A percentile compares a stretch with the other conserved stretches of the same genome.
phyloP scores from a whole-genome alignment of 2,797 vertebrate genomes.

The Gorsachius magnificus region DNA sequence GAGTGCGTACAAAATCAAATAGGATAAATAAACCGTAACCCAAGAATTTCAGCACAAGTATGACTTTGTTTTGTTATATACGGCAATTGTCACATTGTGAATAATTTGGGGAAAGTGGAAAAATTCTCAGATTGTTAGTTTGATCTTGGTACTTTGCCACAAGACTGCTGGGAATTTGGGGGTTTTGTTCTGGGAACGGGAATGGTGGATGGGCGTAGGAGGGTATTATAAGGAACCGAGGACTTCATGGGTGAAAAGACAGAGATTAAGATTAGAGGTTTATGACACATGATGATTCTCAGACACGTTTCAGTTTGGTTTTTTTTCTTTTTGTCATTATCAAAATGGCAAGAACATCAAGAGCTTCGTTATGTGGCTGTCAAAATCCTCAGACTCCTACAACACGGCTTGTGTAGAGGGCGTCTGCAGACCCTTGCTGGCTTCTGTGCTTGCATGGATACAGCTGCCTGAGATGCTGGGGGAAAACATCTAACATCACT shows the following conservation, averaged over 20 bases:
- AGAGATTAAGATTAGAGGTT: constrained; percentile 2
- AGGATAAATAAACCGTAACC: background rate
- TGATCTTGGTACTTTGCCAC: constrained; percentile 34
- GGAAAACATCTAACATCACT: background rate
- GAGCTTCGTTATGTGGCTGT: background rate
- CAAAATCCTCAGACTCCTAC: background rate
- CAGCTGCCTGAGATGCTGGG: background rate
- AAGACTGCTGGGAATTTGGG: constrained; percentile 27
- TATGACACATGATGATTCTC: background rate
- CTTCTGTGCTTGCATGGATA: background rate
- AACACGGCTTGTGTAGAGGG: background rate
- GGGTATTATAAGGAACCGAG: background rate
- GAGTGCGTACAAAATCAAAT: background rate
- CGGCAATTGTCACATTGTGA: background rate
- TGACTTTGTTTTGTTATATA: background rate
- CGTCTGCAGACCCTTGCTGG: too few relatives aligned
- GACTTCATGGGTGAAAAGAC: background rate
- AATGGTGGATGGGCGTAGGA: background rate
- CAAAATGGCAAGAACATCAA: background rate
- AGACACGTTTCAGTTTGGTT: background rate
- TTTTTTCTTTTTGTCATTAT: background rate
- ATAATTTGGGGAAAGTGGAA: constrained; percentile 6
- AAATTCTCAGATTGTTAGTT: constrained; percentile 34
- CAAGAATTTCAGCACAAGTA: background rate
- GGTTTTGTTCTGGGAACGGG: background rate